Evolutionary conservation across 1,140 invertebrate genomes (phyloP), one percentile per base, ranked within the genome.

Genomic region (Drosophila subpulchrella): DNA sequence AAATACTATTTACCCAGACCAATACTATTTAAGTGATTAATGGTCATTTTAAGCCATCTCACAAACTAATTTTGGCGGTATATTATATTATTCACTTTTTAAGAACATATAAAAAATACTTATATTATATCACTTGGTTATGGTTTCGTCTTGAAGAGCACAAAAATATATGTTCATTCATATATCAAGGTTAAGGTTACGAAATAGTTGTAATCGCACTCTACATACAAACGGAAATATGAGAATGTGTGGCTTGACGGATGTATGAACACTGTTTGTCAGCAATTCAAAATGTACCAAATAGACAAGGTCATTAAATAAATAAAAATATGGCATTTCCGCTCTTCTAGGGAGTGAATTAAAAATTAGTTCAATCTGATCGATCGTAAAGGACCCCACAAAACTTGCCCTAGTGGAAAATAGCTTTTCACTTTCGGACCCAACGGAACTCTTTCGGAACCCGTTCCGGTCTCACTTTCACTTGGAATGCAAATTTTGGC

Each of bases 401-500:
- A 34, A 2, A 17, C 12, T 8, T 3, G 15, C 30, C 32, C 12
- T 13, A 15, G 8, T 51, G 48, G 48, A 51, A 34, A 53, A 53
- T 36, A 3, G 11, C 6, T 53, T 36, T 53, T 20, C 50, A 27
- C 32, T 53, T 53, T 53, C 50, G 50, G 5, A 20, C 30, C n/a
- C 50, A 53, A 53, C 50, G 32, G 32, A 53, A 20, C 32, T 53
- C 15, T 36, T 20, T 36, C 32, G 17, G 12, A 63, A 63, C 60
- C 55, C 17, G 60, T 63, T 63, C 27, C 38, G 8, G 1, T 34
- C 50, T 44, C 55, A 63, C 60, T 63, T 63, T 63, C 60, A 60
- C 60, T 42, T 15, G 30, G 13, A 56, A 56, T 56, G 54, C 38
- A 60, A 60, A 63, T 63, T 63, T 61, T 61, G 50, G 59, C 59